Conservation (phyloP, 2,797 vertebrate genomes). For the Onychomys arenicola region DNA sequence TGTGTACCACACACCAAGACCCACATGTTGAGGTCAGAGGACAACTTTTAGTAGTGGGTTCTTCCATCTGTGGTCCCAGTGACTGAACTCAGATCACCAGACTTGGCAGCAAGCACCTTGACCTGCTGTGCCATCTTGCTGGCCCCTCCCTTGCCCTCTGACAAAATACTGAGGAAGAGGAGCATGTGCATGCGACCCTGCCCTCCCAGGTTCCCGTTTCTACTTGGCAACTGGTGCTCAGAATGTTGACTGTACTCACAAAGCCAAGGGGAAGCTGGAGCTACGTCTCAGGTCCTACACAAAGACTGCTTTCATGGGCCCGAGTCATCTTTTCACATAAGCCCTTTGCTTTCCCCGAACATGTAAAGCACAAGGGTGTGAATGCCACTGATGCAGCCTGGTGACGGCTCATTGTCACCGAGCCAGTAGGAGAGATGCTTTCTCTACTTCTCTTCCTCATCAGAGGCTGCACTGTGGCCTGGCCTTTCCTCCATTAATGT, state of each 20-base stretch:
- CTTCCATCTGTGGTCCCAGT: not conserved
- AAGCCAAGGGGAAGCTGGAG: not conserved
- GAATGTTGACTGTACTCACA: not conserved
- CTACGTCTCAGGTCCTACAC: not conserved
- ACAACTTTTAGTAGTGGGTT: not conserved
- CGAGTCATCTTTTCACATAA: constrained; percentile 38
- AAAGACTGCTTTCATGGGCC: constrained; percentile 31
- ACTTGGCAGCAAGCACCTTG: not conserved
- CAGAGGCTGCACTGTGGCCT: not conserved
- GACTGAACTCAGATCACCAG: not conserved
- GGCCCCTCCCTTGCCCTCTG: not conserved
- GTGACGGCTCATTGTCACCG: not conserved
- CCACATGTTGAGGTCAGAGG: not conserved
- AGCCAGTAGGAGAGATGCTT: not conserved
- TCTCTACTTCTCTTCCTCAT: not conserved
- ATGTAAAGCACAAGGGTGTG: not conserved
- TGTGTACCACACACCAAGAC: not conserved
- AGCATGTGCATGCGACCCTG: not conserved
- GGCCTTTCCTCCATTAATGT: not conserved
- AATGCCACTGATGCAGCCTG: not conserved
- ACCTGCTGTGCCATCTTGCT: not conserved
- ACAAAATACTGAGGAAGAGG: not conserved
- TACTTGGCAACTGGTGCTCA: not conserved
- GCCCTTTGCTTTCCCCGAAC: not conserved
- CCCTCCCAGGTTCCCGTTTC: not conserved